Base-by-base conservation (phyloP, 2,888 invertebrate genomes). In the Plagiodera versicolora region DNA sequence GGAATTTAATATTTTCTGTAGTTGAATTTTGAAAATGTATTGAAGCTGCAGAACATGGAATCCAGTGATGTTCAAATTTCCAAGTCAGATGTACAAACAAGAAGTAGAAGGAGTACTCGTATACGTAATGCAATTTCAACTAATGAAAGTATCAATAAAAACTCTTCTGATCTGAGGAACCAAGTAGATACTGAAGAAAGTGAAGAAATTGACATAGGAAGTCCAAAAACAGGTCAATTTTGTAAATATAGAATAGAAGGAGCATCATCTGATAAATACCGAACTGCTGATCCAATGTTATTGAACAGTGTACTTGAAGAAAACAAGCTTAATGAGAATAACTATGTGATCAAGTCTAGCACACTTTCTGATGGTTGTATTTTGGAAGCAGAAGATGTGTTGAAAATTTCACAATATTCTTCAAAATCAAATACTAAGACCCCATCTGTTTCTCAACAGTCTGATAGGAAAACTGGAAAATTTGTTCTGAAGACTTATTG, bases 381-480 rank as follows among this genome's bases (percentile, higher is more conserved):
- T 53, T 44, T 53, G n/a, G 60, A 60, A 46, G 19, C 50, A 8
- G 62, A 65, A 56, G 72, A 75, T 66, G 73, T 74, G 11, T 68
- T 70, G 9, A 72, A 75, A 67, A 73, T 18, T 67, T 75, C 16
- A 75, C 75, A 67, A 70, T 75, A n/a, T 68, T 76, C 20, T 24
- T 67, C 73, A 62, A 72, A 60, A 60, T 66, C 61, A 32, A 58
- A 32, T 64, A 63, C 53, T 28, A 46, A 32, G 35, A 58, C 20
- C 24, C 53, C n/a, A 39, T 14, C 61, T 50, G 6, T 24, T 6
- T 5, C 24, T 24, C 24, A 24, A 24, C 62, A 48, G 54, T 59
- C 55, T 49, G 64, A 70, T 51, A 47, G 67, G 28, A 68, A 70
- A 57, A 44, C 60, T 20, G 11, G 19, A 46, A 60, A 50, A 39